Base-by-base conservation (phyloP, 2,797 vertebrate genomes). In the Danio jaintianensis region DNA sequence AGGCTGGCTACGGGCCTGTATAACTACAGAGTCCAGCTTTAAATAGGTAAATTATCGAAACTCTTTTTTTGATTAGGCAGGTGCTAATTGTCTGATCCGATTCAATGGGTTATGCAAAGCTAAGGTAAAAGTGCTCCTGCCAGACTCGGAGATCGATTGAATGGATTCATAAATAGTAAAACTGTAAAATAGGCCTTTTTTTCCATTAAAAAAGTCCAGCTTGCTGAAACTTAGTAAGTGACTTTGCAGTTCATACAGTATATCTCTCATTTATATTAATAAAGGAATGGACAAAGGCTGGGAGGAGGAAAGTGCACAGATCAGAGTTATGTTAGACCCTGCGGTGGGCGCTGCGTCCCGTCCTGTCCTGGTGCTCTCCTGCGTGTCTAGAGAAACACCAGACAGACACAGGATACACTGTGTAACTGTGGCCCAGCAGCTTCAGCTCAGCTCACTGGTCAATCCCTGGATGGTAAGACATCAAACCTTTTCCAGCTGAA, bases 381-480 rank as follows among this genome's bases (percentile, higher is more conserved):
- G 97, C 79, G 75, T 95, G 83, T 95, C 96, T 86, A 92, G 92
- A 73, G 82, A 80, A 7, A 90, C 81, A 72, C 81, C 79, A 1
- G 86, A 84, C 45, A 82, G 88, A 67, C 73, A 87, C 85, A 93
- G 94, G 83, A 95, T 93, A 81, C 92, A 95, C 0, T 96, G 96
- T 89, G 92, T 98, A 87, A 89, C 96, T 40, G n/a, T 97, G 89
- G 96, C 97, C 5, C 94, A 96, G 86, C 94, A 95, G 62, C 92
- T 99, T 7, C 82, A 88, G 53, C 93, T 99, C 13, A 86, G 89
- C 18, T 89, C 89, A 42, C 89, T 98, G 47, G 78, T 43, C 45
- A 94, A 94, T 82, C 95, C 95, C 0, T 99, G 98, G 97, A 95
- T 97, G 96, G 97, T 98, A 95, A 89, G 84, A 48, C 10, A 43